These are phyloP conservation scores for Poecilia velifera DNA, from an alignment of 2,797 vertebrate species.

Conservation along the genomic window DNA sequence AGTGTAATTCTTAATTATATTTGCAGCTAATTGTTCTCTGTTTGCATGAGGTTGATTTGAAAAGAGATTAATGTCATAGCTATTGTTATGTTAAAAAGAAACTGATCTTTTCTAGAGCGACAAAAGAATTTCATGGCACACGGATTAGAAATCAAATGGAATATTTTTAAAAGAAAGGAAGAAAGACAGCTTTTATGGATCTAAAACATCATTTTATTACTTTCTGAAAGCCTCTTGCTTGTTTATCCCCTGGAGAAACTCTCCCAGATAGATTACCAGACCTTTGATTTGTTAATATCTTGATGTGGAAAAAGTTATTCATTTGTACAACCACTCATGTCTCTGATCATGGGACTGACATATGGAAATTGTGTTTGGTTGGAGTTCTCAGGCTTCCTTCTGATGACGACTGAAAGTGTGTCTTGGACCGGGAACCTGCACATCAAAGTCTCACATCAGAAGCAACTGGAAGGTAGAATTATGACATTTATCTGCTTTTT, in stretches of 20 bases:
- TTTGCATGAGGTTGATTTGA: not conserved
- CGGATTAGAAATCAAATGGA: not conserved
- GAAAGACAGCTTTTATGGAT: constrained; percentile 32
- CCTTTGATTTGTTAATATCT: constrained; percentile 60
- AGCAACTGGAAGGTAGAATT: constrained; percentile 50
- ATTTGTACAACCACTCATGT: constrained; percentile 52
- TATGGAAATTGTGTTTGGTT: constrained; percentile 58
- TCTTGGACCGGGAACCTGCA: constrained; percentile 43
- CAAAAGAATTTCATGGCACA: not conserved
- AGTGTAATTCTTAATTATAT: not conserved
- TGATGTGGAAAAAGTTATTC: constrained; percentile 52
- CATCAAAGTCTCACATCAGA: constrained; percentile 64
- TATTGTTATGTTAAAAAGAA: not conserved
- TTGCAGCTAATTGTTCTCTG: not conserved
- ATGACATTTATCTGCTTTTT: constrained; percentile 53
- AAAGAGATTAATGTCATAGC: not conserved
- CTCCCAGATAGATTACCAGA: constrained; percentile 42
- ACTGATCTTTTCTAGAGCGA: not conserved
- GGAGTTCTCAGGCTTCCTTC: constrained; percentile 44
- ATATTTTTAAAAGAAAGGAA: constrained; percentile 37
- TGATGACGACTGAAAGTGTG: constrained; percentile 51
- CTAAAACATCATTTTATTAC: constrained; percentile 34
- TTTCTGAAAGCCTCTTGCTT: constrained; percentile 30
- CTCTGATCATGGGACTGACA: constrained; percentile 58
- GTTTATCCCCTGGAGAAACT: constrained; percentile 38